Percentiles rank a stretch among this genome's conserved stretches.
These are phyloP conservation scores for Manis pentadactyla DNA, from an alignment of 2,797 vertebrate genomes.

Conservation along the genomic window DNA sequence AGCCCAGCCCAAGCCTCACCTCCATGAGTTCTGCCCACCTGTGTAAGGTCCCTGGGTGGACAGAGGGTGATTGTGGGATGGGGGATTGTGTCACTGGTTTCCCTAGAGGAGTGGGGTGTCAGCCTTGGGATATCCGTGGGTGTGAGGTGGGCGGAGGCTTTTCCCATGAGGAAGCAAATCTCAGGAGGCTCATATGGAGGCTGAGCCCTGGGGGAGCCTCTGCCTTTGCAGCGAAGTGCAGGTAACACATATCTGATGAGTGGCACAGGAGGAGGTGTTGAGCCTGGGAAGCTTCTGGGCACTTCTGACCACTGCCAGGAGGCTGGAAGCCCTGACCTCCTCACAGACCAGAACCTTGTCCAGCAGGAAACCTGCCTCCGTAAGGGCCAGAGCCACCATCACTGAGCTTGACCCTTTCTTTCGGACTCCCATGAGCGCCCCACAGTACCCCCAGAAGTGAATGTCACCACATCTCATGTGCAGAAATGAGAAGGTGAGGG, in stretches of 20 bases:
- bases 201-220: background rate
- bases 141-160: background rate
- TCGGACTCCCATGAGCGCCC: too few species aligned
- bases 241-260: background rate
- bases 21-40: background rate
- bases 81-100: background rate
- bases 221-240: background rate
- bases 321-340: background rate
- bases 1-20: accelerated
- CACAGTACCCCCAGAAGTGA: background rate
- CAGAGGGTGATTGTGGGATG: too few species aligned
- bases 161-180: background rate
- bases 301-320: background rate
- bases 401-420: background rate
- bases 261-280: background rate
- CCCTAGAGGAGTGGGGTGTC: background rate
- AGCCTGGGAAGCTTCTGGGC: background rate
- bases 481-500: background rate
- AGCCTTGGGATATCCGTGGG: background rate
- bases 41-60: background rate
- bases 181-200: background rate
- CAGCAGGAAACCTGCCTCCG: background rate
- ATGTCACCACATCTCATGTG: too few species aligned
- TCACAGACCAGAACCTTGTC: background rate
- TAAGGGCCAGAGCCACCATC: accelerated